A percentile compares a stretch with the other conserved stretches of the same genome.
Evolutionary conservation across 1,140 invertebrate genomes (phyloP).

Genomic region (Lucilia cuprina): DNA sequence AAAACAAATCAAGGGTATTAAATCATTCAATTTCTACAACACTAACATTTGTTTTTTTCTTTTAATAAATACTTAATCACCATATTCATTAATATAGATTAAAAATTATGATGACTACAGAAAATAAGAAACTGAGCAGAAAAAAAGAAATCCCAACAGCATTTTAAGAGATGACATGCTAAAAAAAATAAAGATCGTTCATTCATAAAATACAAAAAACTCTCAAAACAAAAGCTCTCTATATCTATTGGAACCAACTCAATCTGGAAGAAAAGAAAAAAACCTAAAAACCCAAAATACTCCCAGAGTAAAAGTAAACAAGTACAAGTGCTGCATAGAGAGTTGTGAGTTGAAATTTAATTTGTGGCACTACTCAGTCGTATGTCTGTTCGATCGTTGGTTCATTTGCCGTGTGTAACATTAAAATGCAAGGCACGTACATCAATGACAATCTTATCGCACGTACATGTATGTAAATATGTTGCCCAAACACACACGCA

Average conservation of each 20-base stretch:
- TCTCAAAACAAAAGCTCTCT: neutral
- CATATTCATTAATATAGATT: neutral
- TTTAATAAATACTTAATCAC: neutral
- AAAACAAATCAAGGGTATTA: no score
- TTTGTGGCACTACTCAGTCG: neutral
- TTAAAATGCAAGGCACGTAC: slow-evolving; percentile 1
- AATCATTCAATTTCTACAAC: no score
- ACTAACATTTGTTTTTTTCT: neutral
- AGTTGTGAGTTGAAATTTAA: neutral
- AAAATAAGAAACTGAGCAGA: neutral
- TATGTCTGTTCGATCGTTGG: neutral
- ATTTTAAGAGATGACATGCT: neutral
- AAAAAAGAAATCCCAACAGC: neutral
- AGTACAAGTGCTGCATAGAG: neutral
- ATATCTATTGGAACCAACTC: neutral
- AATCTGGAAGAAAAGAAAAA: neutral
- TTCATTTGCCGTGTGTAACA: neutral
- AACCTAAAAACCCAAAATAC: neutral
- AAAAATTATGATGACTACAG: neutral
- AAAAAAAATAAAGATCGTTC: neutral
- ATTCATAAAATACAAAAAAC: neutral
- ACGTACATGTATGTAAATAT: neutral
- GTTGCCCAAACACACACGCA: no score
- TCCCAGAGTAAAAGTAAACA: no score
- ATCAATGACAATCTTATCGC: neutral